Evolutionary conservation across 2,113 vertebrate genomes (phyloP).

Genomic region (Pipa parva): DNA sequence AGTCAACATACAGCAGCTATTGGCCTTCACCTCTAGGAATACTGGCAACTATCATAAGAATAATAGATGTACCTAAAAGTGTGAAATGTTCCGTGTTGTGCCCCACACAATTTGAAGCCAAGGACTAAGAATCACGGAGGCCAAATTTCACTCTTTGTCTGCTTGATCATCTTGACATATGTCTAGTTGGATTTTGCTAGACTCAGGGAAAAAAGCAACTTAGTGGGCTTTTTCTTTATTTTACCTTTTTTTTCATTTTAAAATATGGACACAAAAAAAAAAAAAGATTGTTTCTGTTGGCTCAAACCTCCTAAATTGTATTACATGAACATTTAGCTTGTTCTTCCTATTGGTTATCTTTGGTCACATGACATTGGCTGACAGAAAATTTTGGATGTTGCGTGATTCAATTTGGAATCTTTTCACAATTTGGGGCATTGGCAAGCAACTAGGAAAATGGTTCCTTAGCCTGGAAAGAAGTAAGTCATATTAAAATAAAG

Average conservation of each 20-base stretch:
- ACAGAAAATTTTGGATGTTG: neutral
- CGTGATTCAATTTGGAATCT: neutral
- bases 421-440: neutral
- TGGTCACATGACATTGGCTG: neutral
- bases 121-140: slow-evolving; percentile 11
- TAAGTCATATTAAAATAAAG: neutral
- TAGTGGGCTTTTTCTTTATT: neutral
- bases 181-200: slow-evolving; percentile 1
- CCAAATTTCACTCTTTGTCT: slow-evolving; percentile 14
- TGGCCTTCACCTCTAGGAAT: slow-evolving; percentile 32
- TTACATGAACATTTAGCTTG: neutral
- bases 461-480: neutral
- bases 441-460: neutral
- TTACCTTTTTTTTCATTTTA: no score
- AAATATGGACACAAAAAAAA: neutral
- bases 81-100: slow-evolving; percentile 22
- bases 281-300: slow-evolving; percentile 11
- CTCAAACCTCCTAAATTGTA: neutral
- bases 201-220: neutral
- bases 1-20: slow-evolving; percentile 25
- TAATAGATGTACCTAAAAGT: slow-evolving; percentile 36
- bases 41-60: slow-evolving; percentile 26
- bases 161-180: slow-evolving; percentile 14
- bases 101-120: slow-evolving; percentile 14
- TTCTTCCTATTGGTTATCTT: neutral